These are phyloP conservation scores for Vulpes lagopus DNA, from an alignment of 2,113 vertebrate genomes.

Conservation along the genomic window DNA sequence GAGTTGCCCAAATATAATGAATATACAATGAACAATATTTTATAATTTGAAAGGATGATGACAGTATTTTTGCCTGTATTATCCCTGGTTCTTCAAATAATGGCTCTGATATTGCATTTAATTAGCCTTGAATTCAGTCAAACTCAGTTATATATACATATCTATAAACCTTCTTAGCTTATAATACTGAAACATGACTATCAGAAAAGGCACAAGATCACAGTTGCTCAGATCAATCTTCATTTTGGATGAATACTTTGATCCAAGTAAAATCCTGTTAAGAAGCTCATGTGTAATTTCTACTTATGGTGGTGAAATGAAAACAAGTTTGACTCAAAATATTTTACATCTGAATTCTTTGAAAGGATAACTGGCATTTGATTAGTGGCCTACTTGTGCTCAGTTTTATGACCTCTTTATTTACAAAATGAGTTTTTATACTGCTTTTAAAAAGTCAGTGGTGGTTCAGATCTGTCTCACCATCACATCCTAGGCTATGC, in stretches of 20 bases:
- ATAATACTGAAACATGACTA: constrained; percentile 71
- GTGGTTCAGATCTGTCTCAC: background rate
- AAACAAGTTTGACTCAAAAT: constrained; percentile 76
- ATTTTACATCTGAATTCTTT: constrained; percentile 68
- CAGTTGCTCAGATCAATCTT: constrained; percentile 71
- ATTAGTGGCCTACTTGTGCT: background rate
- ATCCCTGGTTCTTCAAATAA: constrained; percentile 11
- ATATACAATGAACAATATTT: background rate
- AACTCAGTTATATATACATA: background rate
- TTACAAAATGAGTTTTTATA: background rate
- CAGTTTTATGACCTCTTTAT: background rate
- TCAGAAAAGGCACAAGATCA: constrained; percentile 60
- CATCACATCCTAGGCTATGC: background rate
- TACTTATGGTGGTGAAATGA: constrained; percentile 68
- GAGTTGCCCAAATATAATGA: constrained; percentile 70
- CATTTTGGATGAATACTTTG: constrained; percentile 77
- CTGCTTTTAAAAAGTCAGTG: background rate
- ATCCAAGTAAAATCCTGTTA: constrained; percentile 79
- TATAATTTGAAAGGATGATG: constrained; percentile 65
- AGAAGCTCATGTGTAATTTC: constrained; percentile 65
- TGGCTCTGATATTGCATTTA: background rate
- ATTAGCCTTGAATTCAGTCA: constrained; percentile 58
- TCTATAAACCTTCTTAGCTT: background rate
- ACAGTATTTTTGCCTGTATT: constrained; percentile 67
- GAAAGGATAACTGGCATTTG: constrained; percentile 44